Conservation (phyloP, 2,888 invertebrate genomes). For the Eilema griseolum region DNA sequence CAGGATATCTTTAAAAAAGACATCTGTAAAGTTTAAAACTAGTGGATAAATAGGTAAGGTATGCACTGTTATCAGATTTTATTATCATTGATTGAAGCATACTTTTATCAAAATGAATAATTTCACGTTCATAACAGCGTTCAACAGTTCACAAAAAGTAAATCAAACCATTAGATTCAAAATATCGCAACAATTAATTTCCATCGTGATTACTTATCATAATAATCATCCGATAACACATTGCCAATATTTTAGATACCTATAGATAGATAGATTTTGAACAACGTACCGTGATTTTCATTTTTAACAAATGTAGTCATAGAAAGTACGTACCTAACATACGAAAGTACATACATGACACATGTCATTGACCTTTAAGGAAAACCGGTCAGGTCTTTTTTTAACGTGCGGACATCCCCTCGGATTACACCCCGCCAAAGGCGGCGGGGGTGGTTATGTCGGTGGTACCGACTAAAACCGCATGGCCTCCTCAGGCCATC, state of each 20-base stretch:
- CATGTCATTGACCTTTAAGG: too few species aligned
- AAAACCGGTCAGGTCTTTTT: too few species aligned
- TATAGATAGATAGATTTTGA: too few species aligned
- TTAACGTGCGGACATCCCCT: too few species aligned
- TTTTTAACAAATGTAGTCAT: background rate
- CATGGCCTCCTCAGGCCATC: too few species aligned
- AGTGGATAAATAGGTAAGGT: background rate
- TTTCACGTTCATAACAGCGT: background rate
- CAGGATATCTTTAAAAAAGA: too few species aligned
- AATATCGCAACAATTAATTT: conserved; percentile 45
- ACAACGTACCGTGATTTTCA: background rate
- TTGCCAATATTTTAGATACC: conserved; percentile 1
- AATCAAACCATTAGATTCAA: conserved; percentile 19
- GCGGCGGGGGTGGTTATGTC: too few species aligned
- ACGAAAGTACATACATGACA: too few species aligned
- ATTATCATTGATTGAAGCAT: too few species aligned
- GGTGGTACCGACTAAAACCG: too few species aligned
- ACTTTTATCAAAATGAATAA: background rate
- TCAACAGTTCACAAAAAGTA: background rate
- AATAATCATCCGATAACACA: conserved; percentile 44
- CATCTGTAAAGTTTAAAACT: background rate
- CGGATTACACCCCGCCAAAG: too few species aligned
- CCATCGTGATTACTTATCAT: conserved; percentile 62
- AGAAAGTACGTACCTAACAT: too few species aligned
- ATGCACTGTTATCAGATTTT: background rate